These are phyloP conservation scores for Pituophis catenifer DNA, from an alignment of 2,113 vertebrate species.

Conservation along the genomic window DNA sequence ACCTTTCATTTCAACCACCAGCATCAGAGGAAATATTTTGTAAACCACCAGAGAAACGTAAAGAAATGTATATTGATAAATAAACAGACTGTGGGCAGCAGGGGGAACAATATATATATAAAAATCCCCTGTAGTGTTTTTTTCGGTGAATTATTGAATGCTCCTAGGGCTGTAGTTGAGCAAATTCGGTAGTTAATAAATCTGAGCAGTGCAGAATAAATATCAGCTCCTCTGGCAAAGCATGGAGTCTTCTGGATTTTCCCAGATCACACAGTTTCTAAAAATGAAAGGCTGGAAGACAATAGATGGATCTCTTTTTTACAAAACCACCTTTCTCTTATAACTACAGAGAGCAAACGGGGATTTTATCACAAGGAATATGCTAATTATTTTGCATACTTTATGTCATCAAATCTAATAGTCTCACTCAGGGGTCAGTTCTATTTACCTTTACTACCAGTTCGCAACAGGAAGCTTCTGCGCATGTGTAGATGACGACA, in stretches of 20 bases:
- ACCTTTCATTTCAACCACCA: neutral
- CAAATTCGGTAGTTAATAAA: neutral
- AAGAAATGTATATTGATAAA: neutral
- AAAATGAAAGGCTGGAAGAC: neutral
- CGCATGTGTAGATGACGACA: no score
- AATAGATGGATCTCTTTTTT: neutral
- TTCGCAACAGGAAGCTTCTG: no score
- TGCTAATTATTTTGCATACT: neutral
- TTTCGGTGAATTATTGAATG: neutral
- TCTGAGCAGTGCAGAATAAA: neutral
- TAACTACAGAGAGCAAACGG: neutral
- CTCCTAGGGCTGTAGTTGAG: neutral
- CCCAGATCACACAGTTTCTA: neutral
- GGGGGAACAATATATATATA: no score
- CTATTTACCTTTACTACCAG: no score
- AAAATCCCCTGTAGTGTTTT: no score
- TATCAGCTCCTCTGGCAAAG: neutral
- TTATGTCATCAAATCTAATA: neutral
- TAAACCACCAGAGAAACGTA: neutral
- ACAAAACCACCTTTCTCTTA: neutral
- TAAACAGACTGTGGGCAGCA: neutral
- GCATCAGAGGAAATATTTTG: neutral
- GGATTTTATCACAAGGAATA: neutral
- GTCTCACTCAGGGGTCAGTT: neutral
- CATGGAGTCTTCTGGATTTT: neutral